phyloP scores from a whole-genome alignment of 2,888 invertebrate species.

The Agrypnus murinus region DNA sequence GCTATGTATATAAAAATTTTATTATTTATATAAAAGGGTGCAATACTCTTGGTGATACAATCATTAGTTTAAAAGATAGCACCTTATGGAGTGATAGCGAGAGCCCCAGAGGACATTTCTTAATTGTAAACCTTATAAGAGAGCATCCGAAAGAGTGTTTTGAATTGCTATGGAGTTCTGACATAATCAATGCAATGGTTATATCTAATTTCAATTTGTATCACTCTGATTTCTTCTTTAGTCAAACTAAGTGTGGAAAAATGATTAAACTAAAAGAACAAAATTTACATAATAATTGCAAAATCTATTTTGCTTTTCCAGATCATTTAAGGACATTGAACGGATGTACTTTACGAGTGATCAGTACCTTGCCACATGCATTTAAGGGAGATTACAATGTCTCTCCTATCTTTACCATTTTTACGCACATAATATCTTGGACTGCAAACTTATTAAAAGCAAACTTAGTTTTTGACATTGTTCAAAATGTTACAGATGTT shows the following conservation, averaged over 20 bases:
- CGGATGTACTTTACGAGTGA: no score
- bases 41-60: no score
- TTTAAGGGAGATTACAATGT: no score
- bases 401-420: neutral
- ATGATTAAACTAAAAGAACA: neutral
- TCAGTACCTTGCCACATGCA: no score
- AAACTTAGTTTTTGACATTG: neutral
- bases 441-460: neutral
- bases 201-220: neutral
- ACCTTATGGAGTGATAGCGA: neutral
- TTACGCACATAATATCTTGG: no score
- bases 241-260: neutral
- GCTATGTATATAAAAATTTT: no score
- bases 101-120: neutral
- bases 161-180: neutral
- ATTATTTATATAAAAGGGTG: no score
- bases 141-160: neutral
- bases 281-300: no score
- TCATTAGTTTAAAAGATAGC: neutral
- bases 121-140: neutral
- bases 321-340: neutral
- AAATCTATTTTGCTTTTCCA: neutral
- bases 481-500: neutral
- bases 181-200: neutral
- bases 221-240: neutral